These are phyloP conservation scores for Aeoliscus strigatus DNA, from an alignment of 2,797 vertebrate genomes.

Conservation along the genomic window DNA sequence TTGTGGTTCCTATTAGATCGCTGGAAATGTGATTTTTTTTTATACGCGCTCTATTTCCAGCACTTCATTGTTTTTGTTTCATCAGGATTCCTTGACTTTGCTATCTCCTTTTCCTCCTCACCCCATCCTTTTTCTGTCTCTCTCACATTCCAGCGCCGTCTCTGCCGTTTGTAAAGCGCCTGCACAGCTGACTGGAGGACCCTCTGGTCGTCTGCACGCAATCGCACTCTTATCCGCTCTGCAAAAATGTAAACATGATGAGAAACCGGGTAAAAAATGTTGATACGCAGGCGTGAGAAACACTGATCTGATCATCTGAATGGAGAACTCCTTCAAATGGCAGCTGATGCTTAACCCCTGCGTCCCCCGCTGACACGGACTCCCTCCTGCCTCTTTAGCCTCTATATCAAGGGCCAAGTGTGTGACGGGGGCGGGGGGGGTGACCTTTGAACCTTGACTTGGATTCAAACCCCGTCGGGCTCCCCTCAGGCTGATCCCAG, in stretches of 20 bases:
- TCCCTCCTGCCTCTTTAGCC: conserved; percentile 60
- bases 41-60: conserved; percentile 13
- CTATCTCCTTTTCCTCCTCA: conserved; percentile 25
- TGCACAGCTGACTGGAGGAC: conserved; percentile 17
- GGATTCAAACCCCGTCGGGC: conserved; percentile 21
- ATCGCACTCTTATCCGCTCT: neutral
- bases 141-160: conserved; percentile 39
- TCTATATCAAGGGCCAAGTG: conserved; percentile 48
- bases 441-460: conserved; percentile 58
- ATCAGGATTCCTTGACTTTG: conserved; percentile 31
- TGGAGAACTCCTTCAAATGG: conserved; percentile 27
- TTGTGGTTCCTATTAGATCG: conserved; percentile 1
- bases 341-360: conserved; percentile 41
- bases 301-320: conserved; percentile 28
- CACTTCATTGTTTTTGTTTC: conserved; percentile 39
- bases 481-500: conserved; percentile 33
- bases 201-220: conserved; percentile 25
- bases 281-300: conserved; percentile 1
- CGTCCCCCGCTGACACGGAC: conserved; percentile 33
- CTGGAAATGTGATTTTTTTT: conserved; percentile 10
- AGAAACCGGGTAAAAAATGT: neutral
- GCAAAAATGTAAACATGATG: conserved; percentile 22
- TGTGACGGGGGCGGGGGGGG: conserved; percentile 31
- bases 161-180: conserved; percentile 26
- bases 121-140: conserved; percentile 14